Base-by-base conservation (phyloP, 37 sponge, comb jelly and placozoan genomes). In the Beroe ovata region DNA sequence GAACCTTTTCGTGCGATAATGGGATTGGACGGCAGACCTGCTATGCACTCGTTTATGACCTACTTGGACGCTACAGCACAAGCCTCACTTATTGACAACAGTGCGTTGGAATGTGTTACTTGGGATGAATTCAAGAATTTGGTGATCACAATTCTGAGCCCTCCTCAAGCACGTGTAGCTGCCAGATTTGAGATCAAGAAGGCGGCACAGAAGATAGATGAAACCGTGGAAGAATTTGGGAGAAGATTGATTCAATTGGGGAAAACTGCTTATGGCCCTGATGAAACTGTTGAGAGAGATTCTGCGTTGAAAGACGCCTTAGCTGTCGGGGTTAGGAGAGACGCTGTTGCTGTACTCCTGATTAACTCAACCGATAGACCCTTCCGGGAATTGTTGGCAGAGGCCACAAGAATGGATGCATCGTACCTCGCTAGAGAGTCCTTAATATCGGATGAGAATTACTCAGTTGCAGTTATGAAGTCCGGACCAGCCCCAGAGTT, bases 251-350 rank as follows among this genome's bases (percentile, higher is more conserved):
- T 77, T 1, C 3, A 20, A 41, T 25, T 77, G 23, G 54, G 84
- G 1, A 39, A 41, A 77, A 11, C 54, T 41, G 84, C 36, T 20
- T 77, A 42, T 23, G 26, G 54, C 14, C 54, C 18, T 11, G 47
- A 11, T 8, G 47, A 39, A 23, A 3, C 0, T 14, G 84, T 1
- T 38, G 84, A 42, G n/a, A 39, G 28, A 19, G 84, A 77, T 8
- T 39, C 42, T 19, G 84, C 28, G 1, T 42, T 77, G 28, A 77
- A 77, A 25, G 84, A 77, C 21, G 84, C 84, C 1, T 42, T 77
- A 41, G 41, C 84, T 4, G 84, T 3, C 3, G 84, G 84, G 0
- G 84, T 77, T 42, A 2, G 25, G 4, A 11, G 54, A 42, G 84
- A 77, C n/a, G 84, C 20, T 4, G 38, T 77, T 2, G 47, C 28